These are phyloP conservation scores for Poicephalus gulielmi DNA, from an alignment of 2,113 vertebrate species.

Conservation along the genomic window DNA sequence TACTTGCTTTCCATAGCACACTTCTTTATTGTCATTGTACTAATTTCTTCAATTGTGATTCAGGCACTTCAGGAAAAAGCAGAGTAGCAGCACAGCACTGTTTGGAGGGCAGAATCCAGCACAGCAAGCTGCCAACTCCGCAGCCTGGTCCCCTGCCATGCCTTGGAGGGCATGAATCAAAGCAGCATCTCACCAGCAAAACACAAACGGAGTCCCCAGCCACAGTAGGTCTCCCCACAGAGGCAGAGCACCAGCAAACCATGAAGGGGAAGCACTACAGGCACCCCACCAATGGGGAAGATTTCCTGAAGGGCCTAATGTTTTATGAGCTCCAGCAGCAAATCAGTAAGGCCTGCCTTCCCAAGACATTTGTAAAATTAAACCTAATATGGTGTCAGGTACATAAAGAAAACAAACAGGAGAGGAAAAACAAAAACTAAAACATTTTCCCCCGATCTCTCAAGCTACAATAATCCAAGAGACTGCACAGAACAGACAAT, in stretches of 20 bases:
- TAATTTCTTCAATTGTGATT: neutral
- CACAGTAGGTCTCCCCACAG: rapidly evolving
- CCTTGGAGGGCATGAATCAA: neutral
- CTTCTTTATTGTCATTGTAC: rapidly evolving
- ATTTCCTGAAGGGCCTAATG: neutral
- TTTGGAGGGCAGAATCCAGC: neutral
- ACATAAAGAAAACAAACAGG: neutral
- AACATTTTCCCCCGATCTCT: neutral
- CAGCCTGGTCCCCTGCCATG: neutral
- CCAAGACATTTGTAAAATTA: neutral
- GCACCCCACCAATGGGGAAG: neutral
- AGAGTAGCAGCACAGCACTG: neutral
- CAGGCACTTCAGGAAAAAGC: neutral
- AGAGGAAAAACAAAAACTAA: neutral
- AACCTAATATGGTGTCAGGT: neutral
- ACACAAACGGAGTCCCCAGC: rapidly evolving
- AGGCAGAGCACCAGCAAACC: rapidly evolving
- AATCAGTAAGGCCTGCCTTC: neutral
- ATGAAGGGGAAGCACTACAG: neutral
- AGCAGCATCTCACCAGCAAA: neutral
- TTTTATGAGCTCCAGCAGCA: neutral
- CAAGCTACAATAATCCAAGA: neutral
- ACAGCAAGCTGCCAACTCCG: neutral
- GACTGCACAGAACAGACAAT: neutral
- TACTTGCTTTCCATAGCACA: neutral